phyloP scores from a whole-genome alignment of 2,797 vertebrate species.

The Pelodytes ibericus region DNA sequence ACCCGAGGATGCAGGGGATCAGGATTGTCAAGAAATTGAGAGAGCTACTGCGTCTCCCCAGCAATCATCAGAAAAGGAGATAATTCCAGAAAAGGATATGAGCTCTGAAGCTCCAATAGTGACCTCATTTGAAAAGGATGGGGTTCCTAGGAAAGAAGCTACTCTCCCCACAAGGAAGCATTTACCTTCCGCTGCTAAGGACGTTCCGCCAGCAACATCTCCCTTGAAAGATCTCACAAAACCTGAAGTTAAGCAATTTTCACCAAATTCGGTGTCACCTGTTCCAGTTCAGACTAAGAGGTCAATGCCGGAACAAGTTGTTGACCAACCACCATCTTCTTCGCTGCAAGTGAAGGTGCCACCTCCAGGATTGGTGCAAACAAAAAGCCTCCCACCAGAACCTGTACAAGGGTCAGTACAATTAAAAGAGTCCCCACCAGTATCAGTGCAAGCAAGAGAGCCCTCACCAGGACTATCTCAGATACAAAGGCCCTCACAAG shows the following conservation, averaged over 20 bases:
- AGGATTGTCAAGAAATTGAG: neutral
- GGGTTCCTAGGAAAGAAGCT: conserved; percentile 9
- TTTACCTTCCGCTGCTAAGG: neutral
- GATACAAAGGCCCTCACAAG: too few relatives aligned
- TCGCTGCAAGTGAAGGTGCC: neutral
- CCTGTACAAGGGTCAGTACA: neutral
- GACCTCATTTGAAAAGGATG: neutral
- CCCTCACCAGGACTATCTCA: neutral
- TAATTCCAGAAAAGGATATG: neutral
- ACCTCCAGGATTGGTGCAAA: neutral
- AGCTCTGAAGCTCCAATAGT: conserved; percentile 19
- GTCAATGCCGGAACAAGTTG: neutral
- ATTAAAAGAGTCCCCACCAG: conserved; percentile 16
- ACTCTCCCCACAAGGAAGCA: conserved; percentile 4
- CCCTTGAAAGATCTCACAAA: conserved; percentile 36
- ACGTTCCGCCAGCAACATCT: neutral
- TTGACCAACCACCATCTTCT: too few relatives aligned
- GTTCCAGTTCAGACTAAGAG: neutral
- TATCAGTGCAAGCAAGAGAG: neutral
- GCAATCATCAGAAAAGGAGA: neutral
- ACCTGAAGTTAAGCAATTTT: conserved; percentile 32
- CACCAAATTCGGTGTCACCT: neutral
- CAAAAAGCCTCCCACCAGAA: neutral
- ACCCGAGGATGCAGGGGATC: neutral
- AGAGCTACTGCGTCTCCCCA: conserved; percentile 3